phyloP scores from a whole-genome alignment of 1,140 invertebrate species.

The Ceratoteleas bidentatus region DNA sequence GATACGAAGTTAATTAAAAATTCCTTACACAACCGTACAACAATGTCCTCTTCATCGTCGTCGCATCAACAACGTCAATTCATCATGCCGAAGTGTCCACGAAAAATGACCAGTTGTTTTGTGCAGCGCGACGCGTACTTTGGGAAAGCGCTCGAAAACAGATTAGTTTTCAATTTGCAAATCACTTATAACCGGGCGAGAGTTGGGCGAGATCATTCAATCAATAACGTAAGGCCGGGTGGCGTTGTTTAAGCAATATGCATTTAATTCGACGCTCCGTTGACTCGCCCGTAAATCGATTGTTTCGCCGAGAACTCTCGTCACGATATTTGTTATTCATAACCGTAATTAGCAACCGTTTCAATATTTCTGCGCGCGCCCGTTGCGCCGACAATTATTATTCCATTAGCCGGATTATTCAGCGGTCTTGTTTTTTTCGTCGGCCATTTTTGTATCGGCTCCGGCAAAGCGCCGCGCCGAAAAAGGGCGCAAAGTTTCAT shows the following conservation, averaged over 20 bases:
- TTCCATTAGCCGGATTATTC: slow-evolving; percentile 16
- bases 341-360: slow-evolving; percentile 26
- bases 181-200: slow-evolving; percentile 45
- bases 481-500: slow-evolving; percentile 11
- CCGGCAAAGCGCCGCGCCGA: neutral
- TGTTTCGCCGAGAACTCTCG: slow-evolving; percentile 24
- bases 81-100: neutral
- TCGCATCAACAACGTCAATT: neutral
- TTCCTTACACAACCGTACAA: too few relatives aligned
- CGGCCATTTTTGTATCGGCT: neutral
- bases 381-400: slow-evolving; percentile 12
- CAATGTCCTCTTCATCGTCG: too few relatives aligned
- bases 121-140: neutral
- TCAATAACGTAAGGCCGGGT: slow-evolving; percentile 48
- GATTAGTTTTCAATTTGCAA: slow-evolving; percentile 52
- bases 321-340: slow-evolving; percentile 45
- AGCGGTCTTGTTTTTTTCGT: neutral
- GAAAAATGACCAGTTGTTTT: slow-evolving; percentile 1
- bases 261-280: slow-evolving; percentile 44
- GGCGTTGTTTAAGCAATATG: slow-evolving; percentile 53
- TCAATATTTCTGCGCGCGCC: slow-evolving; percentile 10
- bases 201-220: slow-evolving; percentile 10
- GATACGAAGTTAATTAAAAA: too few relatives aligned
- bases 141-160: slow-evolving; percentile 11
- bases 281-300: slow-evolving; percentile 25